phyloP scores from a whole-genome alignment of 2,113 vertebrate species.

The Glaucomys volans region DNA sequence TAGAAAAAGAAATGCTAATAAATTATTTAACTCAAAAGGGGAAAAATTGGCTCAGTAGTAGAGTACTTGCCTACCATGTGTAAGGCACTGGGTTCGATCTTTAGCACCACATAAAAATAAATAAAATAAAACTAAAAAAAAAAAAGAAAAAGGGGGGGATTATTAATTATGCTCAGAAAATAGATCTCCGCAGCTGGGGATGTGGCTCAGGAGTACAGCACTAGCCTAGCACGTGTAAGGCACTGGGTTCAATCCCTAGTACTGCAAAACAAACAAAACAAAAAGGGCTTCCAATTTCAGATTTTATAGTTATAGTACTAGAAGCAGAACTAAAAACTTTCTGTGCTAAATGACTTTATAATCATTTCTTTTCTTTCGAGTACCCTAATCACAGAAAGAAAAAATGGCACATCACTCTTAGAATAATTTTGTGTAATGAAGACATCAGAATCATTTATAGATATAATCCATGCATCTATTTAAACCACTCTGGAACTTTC shows the following conservation, averaged over 20 bases:
- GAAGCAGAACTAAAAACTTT: not conserved
- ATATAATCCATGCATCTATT: not conserved
- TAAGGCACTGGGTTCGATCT: too few species aligned
- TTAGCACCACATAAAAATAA: too few species aligned
- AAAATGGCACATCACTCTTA: not conserved
- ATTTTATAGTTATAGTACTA: not conserved
- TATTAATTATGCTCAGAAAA: not conserved
- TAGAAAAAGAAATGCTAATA: not conserved
- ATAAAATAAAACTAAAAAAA: too few species aligned
- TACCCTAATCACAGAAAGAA: not conserved
- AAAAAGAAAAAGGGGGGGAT: not conserved
- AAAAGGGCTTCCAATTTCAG: not conserved
- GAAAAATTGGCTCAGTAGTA: not conserved
- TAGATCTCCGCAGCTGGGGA: not conserved
- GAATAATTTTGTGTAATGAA: constrained; percentile 17
- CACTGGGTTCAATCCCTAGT: not conserved
- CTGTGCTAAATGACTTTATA: not conserved
- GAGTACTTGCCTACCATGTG: too few species aligned
- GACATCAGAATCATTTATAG: not conserved
- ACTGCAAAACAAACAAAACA: not conserved
- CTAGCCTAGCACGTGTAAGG: not conserved
- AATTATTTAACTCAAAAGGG: not conserved
- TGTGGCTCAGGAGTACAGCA: not conserved
- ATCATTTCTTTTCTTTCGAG: not conserved
- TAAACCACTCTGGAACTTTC: not conserved